Evolutionary conservation across 2,888 invertebrate genomes (phyloP).

Genomic region (Congeria kusceri): DNA sequence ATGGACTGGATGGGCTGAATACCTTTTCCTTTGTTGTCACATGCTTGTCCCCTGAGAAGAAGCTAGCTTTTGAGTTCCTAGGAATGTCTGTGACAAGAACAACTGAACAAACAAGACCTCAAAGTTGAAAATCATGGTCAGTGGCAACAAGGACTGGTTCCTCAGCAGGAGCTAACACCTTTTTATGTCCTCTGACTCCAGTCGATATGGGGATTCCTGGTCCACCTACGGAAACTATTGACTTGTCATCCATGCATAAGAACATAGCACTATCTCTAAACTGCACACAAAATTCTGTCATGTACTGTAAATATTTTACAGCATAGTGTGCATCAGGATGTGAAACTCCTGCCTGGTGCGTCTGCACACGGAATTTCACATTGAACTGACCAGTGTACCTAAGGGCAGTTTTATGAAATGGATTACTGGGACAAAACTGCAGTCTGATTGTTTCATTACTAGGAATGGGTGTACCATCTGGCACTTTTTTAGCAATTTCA

Average conservation of each 20-base stretch:
- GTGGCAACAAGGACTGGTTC: constrained; percentile 19
- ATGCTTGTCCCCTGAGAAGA: constrained; percentile 41
- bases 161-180: constrained; percentile 22
- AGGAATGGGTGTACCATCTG: constrained; percentile 3
- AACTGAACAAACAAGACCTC: constrained; percentile 55
- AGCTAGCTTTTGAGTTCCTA: constrained; percentile 26
- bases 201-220: constrained; percentile 19
- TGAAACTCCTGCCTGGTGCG: constrained; percentile 18
- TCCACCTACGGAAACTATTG: constrained; percentile 11
- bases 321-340: constrained; percentile 43
- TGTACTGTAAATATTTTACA: constrained; percentile 27
- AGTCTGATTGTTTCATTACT: constrained; percentile 1
- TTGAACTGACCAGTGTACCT: constrained; percentile 22
- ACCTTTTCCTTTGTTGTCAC: constrained; percentile 57
- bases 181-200: constrained; percentile 23
- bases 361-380: constrained; percentile 45
- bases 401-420: constrained; percentile 1
- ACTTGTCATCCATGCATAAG: constrained; percentile 27
- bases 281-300: constrained; percentile 44
- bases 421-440: constrained; percentile 5
- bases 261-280: constrained; percentile 12
- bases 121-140: constrained; percentile 59
- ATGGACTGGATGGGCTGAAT: constrained; percentile 51
- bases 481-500: neutral
- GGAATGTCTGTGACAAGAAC: constrained; percentile 36